phyloP scores from a whole-genome alignment of 2,888 invertebrate genomes.

The Lasioglossum morio region DNA sequence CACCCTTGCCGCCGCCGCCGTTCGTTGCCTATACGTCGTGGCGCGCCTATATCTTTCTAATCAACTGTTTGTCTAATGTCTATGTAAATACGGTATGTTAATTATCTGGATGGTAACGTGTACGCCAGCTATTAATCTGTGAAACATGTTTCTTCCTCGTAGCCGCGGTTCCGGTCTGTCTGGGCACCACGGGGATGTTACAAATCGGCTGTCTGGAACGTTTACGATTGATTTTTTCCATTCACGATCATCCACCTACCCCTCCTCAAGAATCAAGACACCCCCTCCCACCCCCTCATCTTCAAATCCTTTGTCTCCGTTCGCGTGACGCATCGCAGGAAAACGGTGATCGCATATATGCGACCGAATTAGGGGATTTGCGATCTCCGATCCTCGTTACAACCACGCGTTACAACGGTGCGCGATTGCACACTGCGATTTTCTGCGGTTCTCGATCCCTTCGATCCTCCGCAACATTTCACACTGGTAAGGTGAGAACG shows the following conservation, averaged over 20 bases:
- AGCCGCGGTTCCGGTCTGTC: slow-evolving; percentile 55
- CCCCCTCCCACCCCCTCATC: neutral
- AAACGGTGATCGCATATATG: neutral
- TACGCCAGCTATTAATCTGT: slow-evolving; percentile 77
- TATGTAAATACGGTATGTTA: slow-evolving; percentile 83
- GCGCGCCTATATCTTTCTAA: slow-evolving; percentile 80
- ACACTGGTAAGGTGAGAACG: neutral
- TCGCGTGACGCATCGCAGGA: slow-evolving; percentile 1
- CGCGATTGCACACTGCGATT: neutral
- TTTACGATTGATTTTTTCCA: slow-evolving; percentile 37
- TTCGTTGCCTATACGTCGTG: slow-evolving; percentile 40
- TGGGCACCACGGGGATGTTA: slow-evolving; percentile 34
- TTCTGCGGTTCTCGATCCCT: neutral
- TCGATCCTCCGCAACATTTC: neutral
- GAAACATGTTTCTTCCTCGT: slow-evolving; percentile 73
- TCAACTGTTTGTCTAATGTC: slow-evolving; percentile 84
- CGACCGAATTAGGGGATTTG: neutral
- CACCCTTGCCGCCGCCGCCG: slow-evolving; percentile 11
- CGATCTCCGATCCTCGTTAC: slow-evolving; percentile 7
- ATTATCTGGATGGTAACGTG: slow-evolving; percentile 82
- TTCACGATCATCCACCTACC: slow-evolving; percentile 10
- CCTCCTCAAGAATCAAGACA: neutral
- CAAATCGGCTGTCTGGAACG: slow-evolving; percentile 47
- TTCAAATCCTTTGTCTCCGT: neutral
- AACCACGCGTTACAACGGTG: neutral